Percentiles rank a stretch among this genome's conserved stretches.
These are phyloP conservation scores for Nephrotoma flavescens DNA, from an alignment of 2,888 invertebrate genomes.

Conservation along the genomic window DNA sequence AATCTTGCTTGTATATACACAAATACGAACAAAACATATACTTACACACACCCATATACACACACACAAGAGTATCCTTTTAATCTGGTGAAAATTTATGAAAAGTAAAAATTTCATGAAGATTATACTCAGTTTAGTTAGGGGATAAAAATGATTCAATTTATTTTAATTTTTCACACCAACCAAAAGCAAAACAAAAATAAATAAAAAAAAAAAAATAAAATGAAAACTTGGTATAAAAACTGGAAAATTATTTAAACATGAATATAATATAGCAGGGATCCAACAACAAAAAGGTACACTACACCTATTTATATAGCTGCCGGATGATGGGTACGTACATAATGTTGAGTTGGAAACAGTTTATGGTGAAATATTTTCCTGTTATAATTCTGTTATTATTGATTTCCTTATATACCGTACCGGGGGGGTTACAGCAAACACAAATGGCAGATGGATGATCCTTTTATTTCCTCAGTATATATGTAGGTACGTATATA, in stretches of 20 bases:
- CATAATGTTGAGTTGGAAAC: not conserved
- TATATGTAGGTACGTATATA: not conserved
- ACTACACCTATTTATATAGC: not conserved
- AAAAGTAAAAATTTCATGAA: not conserved
- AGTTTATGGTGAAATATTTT: not conserved
- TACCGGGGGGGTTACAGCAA: not conserved
- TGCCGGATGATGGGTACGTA: not conserved
- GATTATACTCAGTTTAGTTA: not conserved
- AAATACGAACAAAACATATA: not conserved
- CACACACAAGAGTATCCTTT: not conserved
- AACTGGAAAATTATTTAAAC: not conserved
- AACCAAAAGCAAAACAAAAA: not conserved
- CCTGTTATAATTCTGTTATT: not conserved
- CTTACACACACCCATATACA: not conserved
- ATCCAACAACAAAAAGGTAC: not conserved
- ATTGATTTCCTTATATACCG: not conserved
- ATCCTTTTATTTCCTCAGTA: not conserved
- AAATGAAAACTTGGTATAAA: not conserved
- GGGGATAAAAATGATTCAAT: not conserved
- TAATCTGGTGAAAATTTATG: not conserved
- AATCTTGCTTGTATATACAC: not conserved
- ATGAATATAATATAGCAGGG: not conserved
- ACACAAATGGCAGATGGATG: not conserved
- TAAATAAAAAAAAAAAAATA: too few relatives aligned
- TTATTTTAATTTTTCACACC: not conserved